Percentiles rank a stretch among this genome's conserved stretches.
Evolutionary conservation across 2,888 invertebrate species (phyloP).

Genomic region (Orthosia cruda): DNA sequence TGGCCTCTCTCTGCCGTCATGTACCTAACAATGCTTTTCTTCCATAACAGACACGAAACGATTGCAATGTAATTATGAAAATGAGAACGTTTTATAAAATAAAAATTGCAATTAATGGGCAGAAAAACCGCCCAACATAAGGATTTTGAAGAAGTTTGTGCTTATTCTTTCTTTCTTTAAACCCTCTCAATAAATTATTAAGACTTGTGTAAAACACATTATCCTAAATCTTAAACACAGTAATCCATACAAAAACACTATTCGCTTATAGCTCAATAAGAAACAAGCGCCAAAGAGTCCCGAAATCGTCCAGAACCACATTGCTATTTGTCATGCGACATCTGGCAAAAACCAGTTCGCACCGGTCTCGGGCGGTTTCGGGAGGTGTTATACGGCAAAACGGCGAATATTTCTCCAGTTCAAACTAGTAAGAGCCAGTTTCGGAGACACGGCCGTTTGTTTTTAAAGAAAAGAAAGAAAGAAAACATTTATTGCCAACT

Average conservation of each 20-base stretch:
- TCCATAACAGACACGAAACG: too few relatives aligned
- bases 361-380: conserved; percentile 77
- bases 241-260: conserved; percentile 33
- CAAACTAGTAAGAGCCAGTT: conserved; percentile 70
- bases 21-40: too few relatives aligned
- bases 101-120: not conserved
- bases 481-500: too few relatives aligned
- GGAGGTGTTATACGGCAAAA: conserved; percentile 71
- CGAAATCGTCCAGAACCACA: conserved; percentile 84
- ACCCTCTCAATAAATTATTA: too few relatives aligned
- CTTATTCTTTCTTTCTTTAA: too few relatives aligned
- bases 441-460: conserved; percentile 69
- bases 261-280: conserved; percentile 57
- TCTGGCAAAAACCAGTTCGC: conserved; percentile 81
- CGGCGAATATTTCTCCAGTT: conserved; percentile 70
- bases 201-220: not conserved
- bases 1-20: too few relatives aligned
- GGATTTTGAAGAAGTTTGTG: too few relatives aligned
- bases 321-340: conserved; percentile 86
- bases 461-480: too few relatives aligned
- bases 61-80: too few relatives aligned
- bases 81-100: too few relatives aligned
- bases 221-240: not conserved
- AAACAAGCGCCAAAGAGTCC: conserved; percentile 61
- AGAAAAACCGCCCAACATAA: not conserved